Base-by-base conservation (phyloP, 2,797 vertebrate species). In the Tarsius wallacei region DNA sequence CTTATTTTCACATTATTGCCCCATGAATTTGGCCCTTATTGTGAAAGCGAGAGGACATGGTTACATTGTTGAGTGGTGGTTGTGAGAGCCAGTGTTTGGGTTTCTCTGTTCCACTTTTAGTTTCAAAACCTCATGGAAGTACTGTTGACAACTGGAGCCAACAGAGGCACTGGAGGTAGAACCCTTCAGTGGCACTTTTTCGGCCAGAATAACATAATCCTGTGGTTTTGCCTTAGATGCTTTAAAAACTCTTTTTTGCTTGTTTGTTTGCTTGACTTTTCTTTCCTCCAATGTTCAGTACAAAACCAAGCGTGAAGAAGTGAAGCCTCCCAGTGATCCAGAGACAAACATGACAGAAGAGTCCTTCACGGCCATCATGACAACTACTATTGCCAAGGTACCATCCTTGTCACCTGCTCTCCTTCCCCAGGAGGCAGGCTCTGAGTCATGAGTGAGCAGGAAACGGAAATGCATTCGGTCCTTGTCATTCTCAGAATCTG, bases 281-380 rank as follows among this genome's bases (percentile, higher is more conserved):
- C 22, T 59, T 17, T 0, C 42, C 51, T 93, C 93, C 93, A 21
- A 90, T 36, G 85, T 99, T 28, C 97, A 99, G 99, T 99, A 99
- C 98, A 99, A 99, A 99, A 99, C 99, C 49, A 99, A 98, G 74
- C 99, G 99, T 97, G 99, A 99, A 98, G 99, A 99, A 98, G 78
- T 99, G 97, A 97, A 98, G 78, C 73, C 95, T 89, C 1, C 90
- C 74, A 93, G 53, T 1, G 97, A 96, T 53, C 17, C 94, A 66
- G 74, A 85, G 42, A 96, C 59, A 80, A 98, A 97, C 1, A 98
- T 47, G 24, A 97, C 96, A 5, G 97, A 98, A 59, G 98, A 98
- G 31, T 95, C 99, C 47, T 95, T 99, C 33, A 99, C 99, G 1
- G 94, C 97, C 1, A 73, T 99, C 96, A 98, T 98, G 14, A 95